A percentile compares a stretch with the other conserved stretches of the same genome.
Evolutionary conservation across 2,888 invertebrate genomes (phyloP).

Genomic region (Labia minor): DNA sequence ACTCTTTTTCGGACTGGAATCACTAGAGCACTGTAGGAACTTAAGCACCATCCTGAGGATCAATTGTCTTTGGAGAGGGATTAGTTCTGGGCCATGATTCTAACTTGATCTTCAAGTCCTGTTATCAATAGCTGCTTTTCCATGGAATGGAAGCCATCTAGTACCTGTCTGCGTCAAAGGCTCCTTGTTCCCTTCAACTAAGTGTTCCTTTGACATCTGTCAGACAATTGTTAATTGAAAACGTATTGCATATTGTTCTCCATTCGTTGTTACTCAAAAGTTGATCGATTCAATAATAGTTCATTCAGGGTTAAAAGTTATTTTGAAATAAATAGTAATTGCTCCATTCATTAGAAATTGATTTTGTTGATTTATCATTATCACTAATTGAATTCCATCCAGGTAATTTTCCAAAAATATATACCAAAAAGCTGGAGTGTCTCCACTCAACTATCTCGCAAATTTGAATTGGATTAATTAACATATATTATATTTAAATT

Average conservation of each 20-base stretch:
- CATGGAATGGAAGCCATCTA: background rate
- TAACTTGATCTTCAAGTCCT: slow-evolving; percentile 1
- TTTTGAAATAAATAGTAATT: too few species aligned
- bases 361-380: too few species aligned
- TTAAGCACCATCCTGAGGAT: background rate
- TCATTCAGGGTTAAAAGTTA: too few species aligned
- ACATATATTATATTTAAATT: too few species aligned
- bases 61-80: background rate
- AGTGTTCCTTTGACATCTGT: slow-evolving; percentile 7
- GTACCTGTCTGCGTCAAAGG: slow-evolving; percentile 1
- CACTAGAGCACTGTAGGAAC: background rate
- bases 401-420: too few species aligned
- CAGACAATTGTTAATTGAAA: slow-evolving; percentile 7
- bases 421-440: too few species aligned
- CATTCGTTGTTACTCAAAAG: background rate
- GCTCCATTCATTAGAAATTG: too few species aligned
- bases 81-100: background rate
- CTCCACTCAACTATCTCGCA: too few species aligned
- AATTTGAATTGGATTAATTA: too few species aligned
- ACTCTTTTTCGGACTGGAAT: background rate
- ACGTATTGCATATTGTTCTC: background rate
- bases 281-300: background rate
- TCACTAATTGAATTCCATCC: too few species aligned
- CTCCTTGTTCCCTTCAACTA: background rate
- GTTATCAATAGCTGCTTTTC: background rate